Conservation (phyloP, 2,797 vertebrate species). For the Lutjanus argentimaculatus region DNA sequence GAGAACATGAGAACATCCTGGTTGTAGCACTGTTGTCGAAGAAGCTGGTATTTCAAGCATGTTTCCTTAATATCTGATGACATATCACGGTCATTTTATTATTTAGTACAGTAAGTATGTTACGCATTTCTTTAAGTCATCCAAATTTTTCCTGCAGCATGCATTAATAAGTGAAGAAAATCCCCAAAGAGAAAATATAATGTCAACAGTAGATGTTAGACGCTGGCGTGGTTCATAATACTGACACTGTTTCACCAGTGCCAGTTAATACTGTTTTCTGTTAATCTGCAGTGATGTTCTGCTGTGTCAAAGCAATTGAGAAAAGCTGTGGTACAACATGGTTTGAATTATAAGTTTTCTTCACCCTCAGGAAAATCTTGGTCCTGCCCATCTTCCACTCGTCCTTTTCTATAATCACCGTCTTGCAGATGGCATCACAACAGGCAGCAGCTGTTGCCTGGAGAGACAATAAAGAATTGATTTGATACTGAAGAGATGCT, state of each 20-base stretch:
- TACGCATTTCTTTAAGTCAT: not conserved
- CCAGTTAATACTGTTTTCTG: not conserved
- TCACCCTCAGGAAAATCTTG: constrained; percentile 96
- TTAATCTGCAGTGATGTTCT: constrained; percentile 4
- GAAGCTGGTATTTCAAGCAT: too few relatives aligned
- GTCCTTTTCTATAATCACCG: constrained; percentile 81
- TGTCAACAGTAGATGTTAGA: not conserved
- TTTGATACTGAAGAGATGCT: constrained; percentile 14
- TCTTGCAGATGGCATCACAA: constrained; percentile 87
- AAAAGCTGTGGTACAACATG: not conserved
- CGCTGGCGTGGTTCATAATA: not conserved
- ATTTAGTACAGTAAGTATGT: too few relatives aligned
- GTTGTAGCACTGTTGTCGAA: too few relatives aligned
- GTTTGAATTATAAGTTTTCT: constrained; percentile 15
- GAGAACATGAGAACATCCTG: too few relatives aligned
- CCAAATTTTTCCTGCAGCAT: not conserved
- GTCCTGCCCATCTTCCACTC: constrained; percentile 93
- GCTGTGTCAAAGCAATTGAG: not conserved
- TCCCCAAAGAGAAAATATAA: not conserved
- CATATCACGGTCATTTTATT: too few relatives aligned
- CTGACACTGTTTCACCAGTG: not conserved
- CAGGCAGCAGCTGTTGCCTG: constrained; percentile 80
- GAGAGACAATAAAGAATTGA: constrained; percentile 37
- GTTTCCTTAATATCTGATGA: too few relatives aligned
- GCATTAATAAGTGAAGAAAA: constrained; percentile 3